A percentile compares a stretch with the other conserved stretches of the same genome.
These are phyloP conservation scores for Alethe castanea DNA, from an alignment of 2,113 vertebrate genomes.

Conservation along the genomic window DNA sequence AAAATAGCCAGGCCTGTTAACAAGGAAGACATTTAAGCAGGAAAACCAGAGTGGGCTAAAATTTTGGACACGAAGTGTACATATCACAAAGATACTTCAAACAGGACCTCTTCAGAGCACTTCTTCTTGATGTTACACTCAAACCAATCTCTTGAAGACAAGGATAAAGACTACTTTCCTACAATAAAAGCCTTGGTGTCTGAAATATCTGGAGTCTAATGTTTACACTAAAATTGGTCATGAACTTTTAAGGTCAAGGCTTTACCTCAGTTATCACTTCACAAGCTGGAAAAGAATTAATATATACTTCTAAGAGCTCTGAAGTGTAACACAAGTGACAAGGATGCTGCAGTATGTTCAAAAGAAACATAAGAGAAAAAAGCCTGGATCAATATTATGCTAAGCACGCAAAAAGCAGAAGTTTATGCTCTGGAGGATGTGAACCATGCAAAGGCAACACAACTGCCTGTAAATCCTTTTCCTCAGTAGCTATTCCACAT, in stretches of 20 bases:
- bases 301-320: neutral
- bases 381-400: neutral
- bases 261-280: neutral
- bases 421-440: conserved; percentile 1
- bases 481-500: conserved; percentile 63
- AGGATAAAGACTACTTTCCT: neutral
- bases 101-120: neutral
- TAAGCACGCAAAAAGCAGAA: conserved; percentile 13
- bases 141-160: neutral
- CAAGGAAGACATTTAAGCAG: neutral
- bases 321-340: neutral
- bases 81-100: neutral
- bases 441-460: conserved; percentile 39
- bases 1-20: neutral
- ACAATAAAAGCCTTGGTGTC: neutral
- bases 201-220: neutral
- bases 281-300: neutral
- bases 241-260: neutral
- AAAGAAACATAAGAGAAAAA: neutral
- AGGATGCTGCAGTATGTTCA: neutral
- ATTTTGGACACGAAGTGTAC: neutral
- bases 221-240: neutral
- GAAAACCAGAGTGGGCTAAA: neutral
- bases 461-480: conserved; percentile 33
- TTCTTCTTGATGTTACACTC: neutral